Conservation (phyloP, 1,140 invertebrate genomes). For the honey bee (Apis mellifera) region DNA sequence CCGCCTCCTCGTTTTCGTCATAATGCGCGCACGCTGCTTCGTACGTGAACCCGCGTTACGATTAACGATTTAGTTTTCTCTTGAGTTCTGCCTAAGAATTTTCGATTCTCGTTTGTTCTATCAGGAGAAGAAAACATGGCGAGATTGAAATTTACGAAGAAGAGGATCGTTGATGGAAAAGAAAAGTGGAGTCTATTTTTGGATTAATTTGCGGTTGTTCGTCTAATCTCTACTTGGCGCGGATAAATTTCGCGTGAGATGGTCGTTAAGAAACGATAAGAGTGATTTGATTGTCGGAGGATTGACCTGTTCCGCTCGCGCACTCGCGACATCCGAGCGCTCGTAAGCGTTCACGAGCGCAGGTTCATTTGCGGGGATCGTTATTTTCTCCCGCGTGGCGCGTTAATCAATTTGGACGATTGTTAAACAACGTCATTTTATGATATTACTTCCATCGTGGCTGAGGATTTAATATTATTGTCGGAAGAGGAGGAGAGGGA, state of each 20-base stretch:
- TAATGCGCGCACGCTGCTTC: background rate
- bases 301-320: slow-evolving; percentile 72
- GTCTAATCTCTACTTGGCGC: slow-evolving; percentile 68
- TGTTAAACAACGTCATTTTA: slow-evolving; percentile 16
- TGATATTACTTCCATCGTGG: background rate
- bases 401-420: background rate
- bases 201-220: slow-evolving; percentile 76
- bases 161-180: background rate
- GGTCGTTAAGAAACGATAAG: slow-evolving; percentile 61
- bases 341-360: background rate
- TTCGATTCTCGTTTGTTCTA: slow-evolving; percentile 59
- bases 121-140: too few relatives aligned
- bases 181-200: slow-evolving; percentile 62
- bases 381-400: background rate
- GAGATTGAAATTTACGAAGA: too few relatives aligned
- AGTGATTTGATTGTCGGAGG: slow-evolving; percentile 70
- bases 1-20: slow-evolving; percentile 47
- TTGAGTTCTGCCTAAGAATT: too few relatives aligned
- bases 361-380: slow-evolving; percentile 17
- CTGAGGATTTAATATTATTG: background rate
- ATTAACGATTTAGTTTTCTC: slow-evolving; percentile 58
- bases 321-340: slow-evolving; percentile 14
- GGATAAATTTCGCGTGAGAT: slow-evolving; percentile 73
- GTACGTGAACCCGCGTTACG: slow-evolving; percentile 43
- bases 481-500: too few relatives aligned